Conservation (phyloP, 1,140 invertebrate genomes). For the Drosophila tristis region DNA sequence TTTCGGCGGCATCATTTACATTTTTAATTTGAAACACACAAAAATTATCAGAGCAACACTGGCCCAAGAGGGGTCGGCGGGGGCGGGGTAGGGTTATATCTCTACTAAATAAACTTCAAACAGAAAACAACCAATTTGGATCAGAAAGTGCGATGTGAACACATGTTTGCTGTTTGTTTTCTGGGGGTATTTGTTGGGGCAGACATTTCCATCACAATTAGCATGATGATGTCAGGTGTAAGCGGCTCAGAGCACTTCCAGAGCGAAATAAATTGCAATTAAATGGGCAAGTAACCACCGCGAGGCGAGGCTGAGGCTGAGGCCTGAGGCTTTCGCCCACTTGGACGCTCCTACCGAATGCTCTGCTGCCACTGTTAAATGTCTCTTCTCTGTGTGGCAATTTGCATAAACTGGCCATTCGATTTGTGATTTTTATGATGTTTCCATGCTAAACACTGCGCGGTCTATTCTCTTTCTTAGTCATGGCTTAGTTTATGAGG, state of each 20-base stretch:
- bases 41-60: constrained; percentile 50
- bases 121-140: constrained; percentile 29
- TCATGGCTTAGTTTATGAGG: constrained; percentile 55
- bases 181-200: constrained; percentile 14
- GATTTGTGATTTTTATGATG: constrained; percentile 57
- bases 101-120: constrained; percentile 24
- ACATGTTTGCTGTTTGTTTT: constrained; percentile 64
- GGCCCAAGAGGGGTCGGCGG: not conserved
- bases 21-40: constrained; percentile 80
- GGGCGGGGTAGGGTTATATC: constrained; percentile 10
- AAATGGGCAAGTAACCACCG: not conserved
- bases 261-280: constrained; percentile 29
- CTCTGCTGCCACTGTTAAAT: constrained; percentile 65
- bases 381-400: constrained; percentile 3
- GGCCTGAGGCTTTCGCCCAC: no score
- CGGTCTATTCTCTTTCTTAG: constrained; percentile 33
- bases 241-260: not conserved
- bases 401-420: constrained; percentile 57
- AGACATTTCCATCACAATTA: constrained; percentile 36
- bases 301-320: no score
- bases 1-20: constrained; percentile 61
- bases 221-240: constrained; percentile 4
- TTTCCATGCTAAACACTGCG: constrained; percentile 51
- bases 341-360: constrained; percentile 5
- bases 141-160: constrained; percentile 75